phyloP scores from a whole-genome alignment of 1,140 invertebrate species.

The Schmidtea mediterranea region DNA sequence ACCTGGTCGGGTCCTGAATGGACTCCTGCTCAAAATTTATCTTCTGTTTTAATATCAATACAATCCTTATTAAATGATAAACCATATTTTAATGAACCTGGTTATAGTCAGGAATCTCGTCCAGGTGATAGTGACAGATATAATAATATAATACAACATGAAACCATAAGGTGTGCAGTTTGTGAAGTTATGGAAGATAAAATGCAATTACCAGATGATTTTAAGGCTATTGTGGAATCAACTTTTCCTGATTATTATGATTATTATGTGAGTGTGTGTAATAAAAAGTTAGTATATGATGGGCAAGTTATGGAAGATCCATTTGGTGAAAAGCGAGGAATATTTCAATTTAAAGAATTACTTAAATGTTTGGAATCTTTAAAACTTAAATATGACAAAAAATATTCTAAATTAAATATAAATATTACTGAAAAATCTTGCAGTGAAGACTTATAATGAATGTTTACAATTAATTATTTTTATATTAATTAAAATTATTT shows the following conservation, averaged over 20 bases:
- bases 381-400: constrained; percentile 10
- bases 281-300: constrained; percentile 23
- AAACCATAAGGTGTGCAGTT: constrained; percentile 33
- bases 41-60: constrained; percentile 10
- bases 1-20: constrained; percentile 9
- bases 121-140: constrained; percentile 30
- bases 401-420: too few species aligned
- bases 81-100: constrained; percentile 12
- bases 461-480: too few species aligned
- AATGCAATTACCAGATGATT: constrained; percentile 14
- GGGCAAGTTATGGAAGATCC: constrained; percentile 29
- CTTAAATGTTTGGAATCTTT: constrained; percentile 16
- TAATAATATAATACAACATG: constrained; percentile 33
- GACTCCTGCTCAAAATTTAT: constrained; percentile 8
- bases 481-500: too few species aligned
- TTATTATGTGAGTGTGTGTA: constrained; percentile 26
- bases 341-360: constrained; percentile 18
- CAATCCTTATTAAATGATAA: constrained; percentile 11
- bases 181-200: constrained; percentile 32
- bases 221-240: constrained; percentile 25
- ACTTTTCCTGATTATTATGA: constrained; percentile 33
- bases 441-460: too few species aligned
- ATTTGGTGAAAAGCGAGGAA: constrained; percentile 22
- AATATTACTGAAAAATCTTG: too few species aligned
- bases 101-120: constrained; percentile 27